Conservation (phyloP, 2,888 invertebrate genomes). For the Pyrrhia umbra region DNA sequence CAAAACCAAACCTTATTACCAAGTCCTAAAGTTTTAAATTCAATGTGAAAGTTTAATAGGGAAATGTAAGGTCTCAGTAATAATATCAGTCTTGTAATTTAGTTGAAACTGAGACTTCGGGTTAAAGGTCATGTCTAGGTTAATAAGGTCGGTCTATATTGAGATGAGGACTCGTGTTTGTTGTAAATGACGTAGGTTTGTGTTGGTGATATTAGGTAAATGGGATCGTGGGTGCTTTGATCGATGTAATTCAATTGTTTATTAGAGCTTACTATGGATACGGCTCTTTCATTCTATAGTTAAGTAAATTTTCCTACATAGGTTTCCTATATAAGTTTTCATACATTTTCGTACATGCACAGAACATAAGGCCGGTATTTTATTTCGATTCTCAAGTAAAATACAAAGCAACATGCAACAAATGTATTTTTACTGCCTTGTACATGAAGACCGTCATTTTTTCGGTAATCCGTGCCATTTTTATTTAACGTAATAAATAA, state of each 20-base stretch:
- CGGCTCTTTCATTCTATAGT: too few relatives aligned
- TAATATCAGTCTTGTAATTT: conserved; percentile 52
- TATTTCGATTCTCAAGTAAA: too few relatives aligned
- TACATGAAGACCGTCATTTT: too few relatives aligned
- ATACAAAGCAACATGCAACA: too few relatives aligned
- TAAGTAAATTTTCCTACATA: too few relatives aligned
- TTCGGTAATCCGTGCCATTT: too few relatives aligned
- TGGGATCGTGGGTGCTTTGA: neutral
- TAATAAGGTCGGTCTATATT: conserved; percentile 27
- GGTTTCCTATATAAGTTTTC: too few relatives aligned
- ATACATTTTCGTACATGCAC: too few relatives aligned
- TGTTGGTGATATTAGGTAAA: conserved; percentile 3
- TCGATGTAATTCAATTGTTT: neutral
- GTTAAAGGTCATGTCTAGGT: conserved; percentile 36
- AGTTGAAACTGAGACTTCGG: conserved; percentile 40
- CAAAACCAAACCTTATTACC: conserved; percentile 14
- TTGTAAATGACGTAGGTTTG: conserved; percentile 5
- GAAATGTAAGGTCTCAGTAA: conserved; percentile 36
- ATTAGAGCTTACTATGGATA: too few relatives aligned
- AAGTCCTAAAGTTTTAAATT: conserved; percentile 18
- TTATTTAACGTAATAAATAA: too few relatives aligned
- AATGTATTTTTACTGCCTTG: too few relatives aligned
- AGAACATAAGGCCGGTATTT: too few relatives aligned
- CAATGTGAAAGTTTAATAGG: conserved; percentile 11
- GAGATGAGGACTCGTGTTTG: conserved; percentile 6